Base-by-base conservation (phyloP, 1,140 invertebrate species). In the Lamellibrachia luymesi region DNA sequence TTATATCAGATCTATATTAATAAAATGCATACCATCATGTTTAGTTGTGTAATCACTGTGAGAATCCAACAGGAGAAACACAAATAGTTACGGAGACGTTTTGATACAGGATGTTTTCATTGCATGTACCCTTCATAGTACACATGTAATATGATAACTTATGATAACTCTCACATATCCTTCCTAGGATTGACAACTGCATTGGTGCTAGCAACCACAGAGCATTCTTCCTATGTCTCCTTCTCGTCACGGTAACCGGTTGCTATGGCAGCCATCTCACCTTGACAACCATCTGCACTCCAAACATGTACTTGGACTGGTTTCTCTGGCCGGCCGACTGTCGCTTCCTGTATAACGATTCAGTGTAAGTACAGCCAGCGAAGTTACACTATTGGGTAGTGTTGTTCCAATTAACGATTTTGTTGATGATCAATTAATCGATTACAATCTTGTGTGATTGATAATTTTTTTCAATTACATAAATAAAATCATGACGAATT, bases 251-350 rank as follows among this genome's bases (percentile, higher is more conserved):
- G 0, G 94, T 95, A 51, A 94, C 94, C 93, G 95, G 95, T 93
- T 93, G 94, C 90, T 96, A 96, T 94, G 95, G 94, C 50, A 92
- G 92, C 90, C 95, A 96, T 90, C 94, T 96, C 8, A 95, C 95
- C 50, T 93, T 96, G 93, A 96, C 95, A 52, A 95, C 95, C 10
- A 93, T 96, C n/a, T 96, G 95, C 92, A 96, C 95, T 38, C 95
- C 96, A n/a, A 93, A 94, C 90, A 95, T 96, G 94, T 94, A 95
- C 92, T 93, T 94, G 17, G 95, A 95, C 52, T 96, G 95, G 95
- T 95, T 96, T 92, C 94, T 96, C 1, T 92, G 95, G 1, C 95
- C 95, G 0, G 94, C 93, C 92, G 96, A 96, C 92, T 96, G 96
- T 93, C 91, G 95, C 89, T 96, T 95, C 93, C 64, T 96, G 6